Evolutionary conservation across 2,888 invertebrate species (phyloP), one percentile per base, ranked within the genome.

Genomic region (Meteorus cinctellus): DNA sequence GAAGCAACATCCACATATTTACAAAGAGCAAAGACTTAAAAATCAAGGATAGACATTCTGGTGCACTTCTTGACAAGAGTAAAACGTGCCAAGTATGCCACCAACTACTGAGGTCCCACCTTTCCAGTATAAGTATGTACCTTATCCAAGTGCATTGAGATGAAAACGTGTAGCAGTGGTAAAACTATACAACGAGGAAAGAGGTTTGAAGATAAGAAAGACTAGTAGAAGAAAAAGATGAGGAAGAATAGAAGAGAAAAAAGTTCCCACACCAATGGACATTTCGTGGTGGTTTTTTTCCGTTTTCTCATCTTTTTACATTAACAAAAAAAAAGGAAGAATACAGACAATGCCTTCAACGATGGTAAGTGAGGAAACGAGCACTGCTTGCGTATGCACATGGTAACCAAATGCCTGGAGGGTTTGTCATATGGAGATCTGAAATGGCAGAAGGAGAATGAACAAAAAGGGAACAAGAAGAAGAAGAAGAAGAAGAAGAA

Each of bases 51-150:
- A 14, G 41, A 36, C 29, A 67, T 74, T 74, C 59, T 36, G 59
- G 19, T n/a, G n/a, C 45, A 51, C 69, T 69, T 55, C 29, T 51
- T 19, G 51, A 29, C 27, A 51, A 69, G 51, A 78, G 75, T 68
- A 71, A 77, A 80, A 80, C 80, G 80, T 80, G 80, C 77, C 77
- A 75, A 79, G 75, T 69, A 75, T 55, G 76, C 68, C 51, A 70
- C 72, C 72, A 72, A 68, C 72, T 67, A 70, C 71, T 76, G 55
- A 55, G 55, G 19, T 55, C 19, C 19, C 19, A 55, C 55, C 55
- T 55, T 55, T 55, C 55, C 55, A 55, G 19, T 19, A 75, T 74
- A 70, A 70, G 75, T 60, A 74, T 73, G 48, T 51, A 34, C 51
- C 51, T 55, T 8, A 63, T 31, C 29, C 63, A 63, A 63, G 31